These are phyloP conservation scores for Zaprionus lachaisei DNA, from an alignment of 1,140 invertebrate species.

Conservation along the genomic window DNA sequence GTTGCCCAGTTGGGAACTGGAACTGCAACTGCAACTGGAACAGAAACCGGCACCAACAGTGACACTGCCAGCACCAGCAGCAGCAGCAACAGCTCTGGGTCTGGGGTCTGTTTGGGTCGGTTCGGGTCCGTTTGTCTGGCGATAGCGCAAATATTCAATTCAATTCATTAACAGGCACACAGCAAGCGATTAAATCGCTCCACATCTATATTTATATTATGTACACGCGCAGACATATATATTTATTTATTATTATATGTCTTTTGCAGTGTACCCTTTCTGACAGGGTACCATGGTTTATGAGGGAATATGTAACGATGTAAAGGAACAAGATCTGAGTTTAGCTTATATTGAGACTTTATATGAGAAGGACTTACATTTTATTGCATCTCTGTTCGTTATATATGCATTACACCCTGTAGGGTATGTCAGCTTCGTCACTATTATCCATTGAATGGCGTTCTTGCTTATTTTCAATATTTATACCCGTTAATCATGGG, in stretches of 20 bases:
- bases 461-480: no score
- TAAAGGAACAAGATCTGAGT: no score
- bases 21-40: conserved; percentile 29
- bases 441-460: no score
- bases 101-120: conserved; percentile 6
- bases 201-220: conserved; percentile 59
- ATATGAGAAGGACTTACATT: no score
- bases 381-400: no score
- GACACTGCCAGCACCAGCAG: background rate
- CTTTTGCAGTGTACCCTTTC: background rate
- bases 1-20: conserved; percentile 61
- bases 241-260: conserved; percentile 16
- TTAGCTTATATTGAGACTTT: no score
- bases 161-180: conserved; percentile 76
- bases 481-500: no score
- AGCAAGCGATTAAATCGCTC: conserved; percentile 72
- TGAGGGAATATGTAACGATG: background rate
- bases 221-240: conserved; percentile 16
- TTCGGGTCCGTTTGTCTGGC: conserved; percentile 42
- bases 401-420: no score
- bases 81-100: background rate
- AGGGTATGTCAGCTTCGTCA: no score
- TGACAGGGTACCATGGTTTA: background rate
- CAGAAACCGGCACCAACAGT: conserved; percentile 11
- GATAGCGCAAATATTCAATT: conserved; percentile 67